Conservation (phyloP, 2,113 vertebrate species). For the Suricata suricatta region DNA sequence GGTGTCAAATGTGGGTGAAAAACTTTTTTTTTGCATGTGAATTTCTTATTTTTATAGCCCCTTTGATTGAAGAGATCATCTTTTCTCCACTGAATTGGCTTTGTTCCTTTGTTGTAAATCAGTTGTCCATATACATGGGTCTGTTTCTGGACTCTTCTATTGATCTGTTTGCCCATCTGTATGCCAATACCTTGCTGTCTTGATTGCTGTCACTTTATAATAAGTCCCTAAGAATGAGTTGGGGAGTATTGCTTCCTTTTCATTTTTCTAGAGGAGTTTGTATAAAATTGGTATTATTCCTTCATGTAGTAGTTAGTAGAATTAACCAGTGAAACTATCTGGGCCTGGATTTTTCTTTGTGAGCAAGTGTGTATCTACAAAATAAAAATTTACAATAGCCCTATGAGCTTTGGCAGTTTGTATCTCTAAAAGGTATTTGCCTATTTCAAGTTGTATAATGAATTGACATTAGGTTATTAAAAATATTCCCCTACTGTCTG, state of each 20-base stretch:
- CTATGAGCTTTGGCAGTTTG: slow-evolving; percentile 14
- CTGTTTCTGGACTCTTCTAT: not conserved
- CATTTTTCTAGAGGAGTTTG: not conserved
- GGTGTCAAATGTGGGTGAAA: not conserved
- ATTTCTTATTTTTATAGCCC: not conserved
- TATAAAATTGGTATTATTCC: not conserved
- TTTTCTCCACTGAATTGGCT: not conserved
- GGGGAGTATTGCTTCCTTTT: not conserved
- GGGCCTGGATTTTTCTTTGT: not conserved
- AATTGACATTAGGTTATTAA: not conserved
- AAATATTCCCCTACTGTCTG: not conserved
- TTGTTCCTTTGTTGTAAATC: not conserved
- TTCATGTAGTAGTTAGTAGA: not conserved
- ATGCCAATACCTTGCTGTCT: not conserved
- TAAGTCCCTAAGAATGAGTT: not conserved
- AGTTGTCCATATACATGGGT: not conserved
- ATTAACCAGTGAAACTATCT: not conserved
- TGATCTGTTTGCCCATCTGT: not conserved
- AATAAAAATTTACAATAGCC: not conserved
- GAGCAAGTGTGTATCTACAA: not conserved
- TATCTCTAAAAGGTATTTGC: not conserved
- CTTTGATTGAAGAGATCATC: not conserved
- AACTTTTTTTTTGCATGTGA: not conserved
- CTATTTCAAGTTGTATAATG: not conserved
- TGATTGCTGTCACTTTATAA: not conserved